These are phyloP conservation scores for Quadroppia sp. DNA, from an alignment of 2,888 invertebrate species.

Conservation along the genomic window DNA sequence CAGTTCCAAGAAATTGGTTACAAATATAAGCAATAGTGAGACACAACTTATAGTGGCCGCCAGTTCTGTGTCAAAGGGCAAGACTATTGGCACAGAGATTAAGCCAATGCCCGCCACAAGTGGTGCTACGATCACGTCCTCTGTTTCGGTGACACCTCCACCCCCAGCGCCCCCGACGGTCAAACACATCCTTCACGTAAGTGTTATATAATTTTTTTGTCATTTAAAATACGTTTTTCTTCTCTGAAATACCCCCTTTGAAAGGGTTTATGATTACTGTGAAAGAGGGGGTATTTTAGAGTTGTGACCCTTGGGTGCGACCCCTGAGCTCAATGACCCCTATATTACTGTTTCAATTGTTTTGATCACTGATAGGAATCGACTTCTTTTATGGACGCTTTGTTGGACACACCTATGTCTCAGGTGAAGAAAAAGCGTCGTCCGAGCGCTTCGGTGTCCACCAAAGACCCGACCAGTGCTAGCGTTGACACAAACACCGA, in stretches of 20 bases:
- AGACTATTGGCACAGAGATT: too few relatives aligned
- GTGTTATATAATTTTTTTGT: too few relatives aligned
- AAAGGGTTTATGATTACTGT: too few relatives aligned
- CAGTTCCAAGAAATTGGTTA: background rate
- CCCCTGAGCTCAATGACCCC: background rate
- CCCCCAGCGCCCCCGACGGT: too few relatives aligned
- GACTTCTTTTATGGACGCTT: conserved; percentile 40
- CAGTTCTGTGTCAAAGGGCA: too few relatives aligned
- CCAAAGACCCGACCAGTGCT: background rate
- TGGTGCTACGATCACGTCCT: background rate
- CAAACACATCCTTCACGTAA: background rate
- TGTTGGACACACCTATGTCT: background rate
- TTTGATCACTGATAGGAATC: conserved; percentile 31
- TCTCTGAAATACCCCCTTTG: too few relatives aligned
- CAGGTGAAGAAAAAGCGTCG: conserved; percentile 14
- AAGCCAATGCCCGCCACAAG: background rate
- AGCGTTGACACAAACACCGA: background rate
- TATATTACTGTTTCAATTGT: background rate
- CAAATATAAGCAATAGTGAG: background rate
- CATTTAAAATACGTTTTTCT: too few relatives aligned
- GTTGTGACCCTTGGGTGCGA: too few relatives aligned
- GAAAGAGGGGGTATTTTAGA: too few relatives aligned
- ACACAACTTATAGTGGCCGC: background rate
- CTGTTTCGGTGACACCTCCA: too few relatives aligned
- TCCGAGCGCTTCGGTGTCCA: background rate